Evolutionary conservation across 2,888 invertebrate genomes (phyloP).

Genomic region (Sussaba pulchella): DNA sequence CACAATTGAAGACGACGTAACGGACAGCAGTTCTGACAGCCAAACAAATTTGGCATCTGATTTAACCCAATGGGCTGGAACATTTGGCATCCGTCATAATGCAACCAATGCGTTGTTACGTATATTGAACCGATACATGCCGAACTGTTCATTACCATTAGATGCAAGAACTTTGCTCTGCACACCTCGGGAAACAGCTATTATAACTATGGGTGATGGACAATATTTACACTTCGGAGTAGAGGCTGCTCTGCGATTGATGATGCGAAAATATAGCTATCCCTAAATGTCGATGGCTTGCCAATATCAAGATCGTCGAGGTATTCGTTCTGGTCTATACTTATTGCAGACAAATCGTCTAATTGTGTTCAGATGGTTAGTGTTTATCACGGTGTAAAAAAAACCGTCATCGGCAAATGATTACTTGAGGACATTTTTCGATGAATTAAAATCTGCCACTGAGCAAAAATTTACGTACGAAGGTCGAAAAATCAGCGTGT

Average conservation of each 20-base stretch:
- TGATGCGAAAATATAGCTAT: neutral
- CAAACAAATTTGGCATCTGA: too few species aligned
- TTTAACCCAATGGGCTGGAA: too few species aligned
- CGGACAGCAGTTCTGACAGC: too few species aligned
- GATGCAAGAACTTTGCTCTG: neutral
- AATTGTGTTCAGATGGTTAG: too few species aligned
- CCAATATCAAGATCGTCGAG: constrained; percentile 6
- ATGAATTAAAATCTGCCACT: constrained; percentile 8
- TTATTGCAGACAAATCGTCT: too few species aligned
- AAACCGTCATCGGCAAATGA: constrained; percentile 4
- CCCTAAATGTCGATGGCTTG: constrained; percentile 2
- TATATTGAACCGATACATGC: neutral
- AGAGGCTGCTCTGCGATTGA: neutral
- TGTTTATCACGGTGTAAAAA: neutral
- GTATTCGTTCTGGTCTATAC: too few species aligned
- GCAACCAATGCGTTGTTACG: neutral
- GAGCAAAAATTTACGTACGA: constrained; percentile 7
- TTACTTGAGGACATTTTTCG: neutral
- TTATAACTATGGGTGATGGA: constrained; percentile 2
- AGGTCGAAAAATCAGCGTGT: neutral
- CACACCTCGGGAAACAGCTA: too few species aligned
- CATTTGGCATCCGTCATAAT: neutral
- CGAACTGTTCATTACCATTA: neutral
- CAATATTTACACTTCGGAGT: constrained; percentile 1
- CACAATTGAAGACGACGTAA: too few species aligned